Evolutionary conservation across 2,888 invertebrate species (phyloP).

Genomic region (Gandaritis pyraliata): DNA sequence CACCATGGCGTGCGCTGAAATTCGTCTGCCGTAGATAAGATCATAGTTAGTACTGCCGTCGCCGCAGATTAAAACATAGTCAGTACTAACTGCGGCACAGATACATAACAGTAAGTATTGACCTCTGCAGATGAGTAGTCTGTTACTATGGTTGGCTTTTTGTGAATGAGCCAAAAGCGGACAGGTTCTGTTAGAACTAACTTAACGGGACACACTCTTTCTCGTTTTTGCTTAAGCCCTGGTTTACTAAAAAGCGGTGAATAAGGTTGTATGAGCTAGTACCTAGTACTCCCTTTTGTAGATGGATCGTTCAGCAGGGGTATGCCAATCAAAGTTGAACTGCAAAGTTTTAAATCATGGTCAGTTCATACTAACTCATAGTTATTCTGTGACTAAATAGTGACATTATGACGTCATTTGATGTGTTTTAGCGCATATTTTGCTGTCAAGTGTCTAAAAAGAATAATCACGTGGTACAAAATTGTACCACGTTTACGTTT

Average conservation of each 20-base stretch:
- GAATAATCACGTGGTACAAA: no score
- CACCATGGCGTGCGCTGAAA: conserved; percentile 14
- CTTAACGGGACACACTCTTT: conserved; percentile 68
- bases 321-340: no score
- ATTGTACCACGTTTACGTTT: no score
- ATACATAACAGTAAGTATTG: neutral
- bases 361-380: no score
- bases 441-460: no score
- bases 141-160: conserved; percentile 62
- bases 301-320: no score
- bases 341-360: no score
- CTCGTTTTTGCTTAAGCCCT: conserved; percentile 34
- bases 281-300: neutral
- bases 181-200: conserved; percentile 76
- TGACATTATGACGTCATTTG: no score
- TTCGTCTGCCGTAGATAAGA: conserved; percentile 2
- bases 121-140: conserved; percentile 8
- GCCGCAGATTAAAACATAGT: neutral
- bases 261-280: neutral
- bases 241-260: conserved; percentile 5
- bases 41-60: neutral
- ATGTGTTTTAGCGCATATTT: no score
- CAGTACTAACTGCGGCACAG: neutral
- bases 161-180: conserved; percentile 72
- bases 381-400: no score